Percentiles rank a stretch among this genome's conserved stretches.
Conservation (phyloP, 2,113 vertebrate species). For the Helogale parvula region DNA sequence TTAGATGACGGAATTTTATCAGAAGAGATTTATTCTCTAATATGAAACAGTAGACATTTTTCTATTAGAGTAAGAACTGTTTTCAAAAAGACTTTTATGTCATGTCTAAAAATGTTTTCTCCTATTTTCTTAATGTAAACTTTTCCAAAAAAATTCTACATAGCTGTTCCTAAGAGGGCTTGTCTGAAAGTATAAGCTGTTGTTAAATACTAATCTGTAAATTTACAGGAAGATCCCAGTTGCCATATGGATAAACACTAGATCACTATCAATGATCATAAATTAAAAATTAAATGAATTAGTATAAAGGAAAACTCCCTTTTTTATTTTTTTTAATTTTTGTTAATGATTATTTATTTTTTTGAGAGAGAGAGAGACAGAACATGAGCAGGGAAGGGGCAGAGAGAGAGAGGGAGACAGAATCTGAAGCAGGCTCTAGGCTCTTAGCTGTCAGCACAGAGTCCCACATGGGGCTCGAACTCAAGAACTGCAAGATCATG, state of each 20-base stretch:
- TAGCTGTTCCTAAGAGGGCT: not conserved
- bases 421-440: too few species aligned
- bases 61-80: conserved; percentile 21
- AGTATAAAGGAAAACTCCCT: not conserved
- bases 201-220: not conserved
- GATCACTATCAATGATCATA: not conserved
- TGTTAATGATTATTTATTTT: too few species aligned
- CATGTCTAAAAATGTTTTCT: not conserved
- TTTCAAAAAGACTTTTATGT: conserved; percentile 18
- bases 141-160: not conserved
- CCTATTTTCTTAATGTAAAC: not conserved
- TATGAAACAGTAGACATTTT: not conserved
- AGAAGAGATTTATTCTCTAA: conserved; percentile 5
- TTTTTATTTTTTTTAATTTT: too few species aligned
- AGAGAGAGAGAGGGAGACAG: too few species aligned
- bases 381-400: too few species aligned
- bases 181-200: not conserved
- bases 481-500: too few species aligned
- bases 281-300: conserved; percentile 24
- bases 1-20: conserved; percentile 47
- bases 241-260: not conserved
- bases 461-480: too few species aligned
- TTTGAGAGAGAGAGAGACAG: too few species aligned
- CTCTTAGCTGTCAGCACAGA: too few species aligned
- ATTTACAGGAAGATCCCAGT: not conserved